phyloP scores from a whole-genome alignment of 2,888 invertebrate species.

The Graphium colonna region DNA sequence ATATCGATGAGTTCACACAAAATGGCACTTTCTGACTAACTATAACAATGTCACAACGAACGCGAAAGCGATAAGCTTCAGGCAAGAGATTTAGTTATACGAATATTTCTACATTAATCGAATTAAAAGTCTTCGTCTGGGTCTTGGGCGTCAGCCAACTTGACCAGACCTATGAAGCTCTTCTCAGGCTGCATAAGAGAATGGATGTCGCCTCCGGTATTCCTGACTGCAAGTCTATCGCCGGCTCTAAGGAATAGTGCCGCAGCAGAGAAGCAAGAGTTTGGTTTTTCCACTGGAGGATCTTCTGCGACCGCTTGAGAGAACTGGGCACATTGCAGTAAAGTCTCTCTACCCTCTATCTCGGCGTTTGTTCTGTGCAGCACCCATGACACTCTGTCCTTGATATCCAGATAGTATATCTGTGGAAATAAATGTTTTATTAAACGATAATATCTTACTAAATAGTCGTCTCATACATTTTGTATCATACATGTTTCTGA shows the following conservation, averaged over 20 bases:
- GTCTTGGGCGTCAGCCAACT: slow-evolving; percentile 81
- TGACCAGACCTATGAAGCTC: slow-evolving; percentile 91
- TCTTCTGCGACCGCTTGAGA: slow-evolving; percentile 72
- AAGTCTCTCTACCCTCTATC: slow-evolving; percentile 78
- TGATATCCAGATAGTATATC: slow-evolving; percentile 89
- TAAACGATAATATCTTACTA: no score
- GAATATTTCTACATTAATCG: not conserved
- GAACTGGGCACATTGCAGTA: slow-evolving; percentile 87
- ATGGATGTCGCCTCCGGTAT: slow-evolving; percentile 84
- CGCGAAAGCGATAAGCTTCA: slow-evolving; percentile 10
- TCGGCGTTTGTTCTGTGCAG: slow-evolving; percentile 80
- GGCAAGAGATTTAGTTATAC: slow-evolving; percentile 26
- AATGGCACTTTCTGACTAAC: slow-evolving; percentile 49
- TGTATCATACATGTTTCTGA: no score
- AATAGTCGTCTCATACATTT: no score
- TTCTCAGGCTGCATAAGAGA: slow-evolving; percentile 87
- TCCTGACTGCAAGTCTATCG: slow-evolving; percentile 84
- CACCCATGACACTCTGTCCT: slow-evolving; percentile 87
- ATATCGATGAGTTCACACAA: slow-evolving; percentile 27
- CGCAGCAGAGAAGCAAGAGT: slow-evolving; percentile 87
- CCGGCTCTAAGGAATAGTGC: slow-evolving; percentile 82
- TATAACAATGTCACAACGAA: slow-evolving; percentile 18
- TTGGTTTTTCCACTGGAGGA: slow-evolving; percentile 77
- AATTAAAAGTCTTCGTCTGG: slow-evolving; percentile 55
- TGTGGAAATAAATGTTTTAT: slow-evolving; percentile 50